A percentile compares a stretch with the other conserved stretches of the same genome.
Conservation (phyloP, 2,888 invertebrate genomes). For the Apomyelois bistriatella region DNA sequence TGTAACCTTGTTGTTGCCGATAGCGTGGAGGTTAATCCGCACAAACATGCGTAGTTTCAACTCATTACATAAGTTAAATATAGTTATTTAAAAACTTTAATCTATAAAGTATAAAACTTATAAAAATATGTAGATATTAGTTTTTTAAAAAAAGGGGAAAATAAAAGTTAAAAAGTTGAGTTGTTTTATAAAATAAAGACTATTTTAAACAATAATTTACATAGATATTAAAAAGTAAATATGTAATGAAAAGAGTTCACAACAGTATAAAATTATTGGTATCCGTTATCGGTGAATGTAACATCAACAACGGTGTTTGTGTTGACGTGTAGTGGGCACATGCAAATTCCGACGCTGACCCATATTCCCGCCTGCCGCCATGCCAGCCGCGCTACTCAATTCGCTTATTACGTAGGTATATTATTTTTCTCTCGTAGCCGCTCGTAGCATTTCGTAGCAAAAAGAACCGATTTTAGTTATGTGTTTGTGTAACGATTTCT, state of each 20-base stretch:
- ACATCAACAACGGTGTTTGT: conserved; percentile 13
- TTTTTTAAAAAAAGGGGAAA: too few species aligned
- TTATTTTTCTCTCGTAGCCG: conserved; percentile 16
- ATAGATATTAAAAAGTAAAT: too few species aligned
- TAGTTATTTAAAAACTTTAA: too few species aligned
- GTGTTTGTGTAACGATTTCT: neutral
- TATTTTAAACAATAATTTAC: too few species aligned
- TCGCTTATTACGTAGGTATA: neutral
- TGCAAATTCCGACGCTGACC: conserved; percentile 53
- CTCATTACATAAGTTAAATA: too few species aligned
- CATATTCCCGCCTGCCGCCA: conserved; percentile 29
- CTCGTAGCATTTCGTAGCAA: conserved; percentile 37
- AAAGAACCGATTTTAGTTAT: neutral
- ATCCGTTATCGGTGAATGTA: neutral
- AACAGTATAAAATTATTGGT: neutral
- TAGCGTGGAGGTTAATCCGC: conserved; percentile 4
- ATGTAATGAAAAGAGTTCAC: too few species aligned
- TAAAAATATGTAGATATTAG: too few species aligned
- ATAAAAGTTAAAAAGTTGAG: too few species aligned
- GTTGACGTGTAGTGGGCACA: conserved; percentile 25
- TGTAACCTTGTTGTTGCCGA: conserved; percentile 1
- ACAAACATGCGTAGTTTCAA: neutral
- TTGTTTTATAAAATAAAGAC: too few species aligned
- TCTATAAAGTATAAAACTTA: too few species aligned
- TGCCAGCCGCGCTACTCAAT: neutral